Conservation (phyloP, 2,888 invertebrate species). For the Dorcus parallelipipedus region DNA sequence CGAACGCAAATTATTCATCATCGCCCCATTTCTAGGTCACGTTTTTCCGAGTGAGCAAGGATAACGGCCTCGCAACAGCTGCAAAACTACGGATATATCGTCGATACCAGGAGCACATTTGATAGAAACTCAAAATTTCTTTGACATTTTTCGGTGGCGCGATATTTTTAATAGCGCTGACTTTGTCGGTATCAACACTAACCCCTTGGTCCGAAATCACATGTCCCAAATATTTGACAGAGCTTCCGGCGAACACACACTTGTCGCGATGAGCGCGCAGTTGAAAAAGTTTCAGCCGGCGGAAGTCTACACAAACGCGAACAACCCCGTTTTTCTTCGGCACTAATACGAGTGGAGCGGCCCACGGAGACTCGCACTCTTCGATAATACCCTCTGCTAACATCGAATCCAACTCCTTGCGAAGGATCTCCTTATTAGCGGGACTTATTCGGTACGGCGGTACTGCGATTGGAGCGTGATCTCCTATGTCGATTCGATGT, state of each 20-base stretch:
- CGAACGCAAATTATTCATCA: constrained; percentile 19
- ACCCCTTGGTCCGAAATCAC: constrained; percentile 13
- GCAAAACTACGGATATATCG: constrained; percentile 22
- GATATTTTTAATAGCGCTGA: constrained; percentile 10
- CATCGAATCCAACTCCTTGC: constrained; percentile 29
- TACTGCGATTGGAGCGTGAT: too few species aligned
- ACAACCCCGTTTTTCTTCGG: constrained; percentile 35
- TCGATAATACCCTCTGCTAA: constrained; percentile 37
- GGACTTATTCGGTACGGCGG: too few species aligned
- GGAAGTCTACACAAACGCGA: constrained; percentile 39
- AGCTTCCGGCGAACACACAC: constrained; percentile 21
- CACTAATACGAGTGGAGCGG: constrained; percentile 38
- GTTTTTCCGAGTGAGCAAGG: constrained; percentile 18
- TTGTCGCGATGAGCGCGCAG: constrained; percentile 26
- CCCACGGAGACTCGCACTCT: constrained; percentile 42
- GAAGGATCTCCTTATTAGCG: too few species aligned
- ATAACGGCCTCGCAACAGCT: constrained; percentile 16
- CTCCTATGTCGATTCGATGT: too few species aligned
- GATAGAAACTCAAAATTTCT: constrained; percentile 12
- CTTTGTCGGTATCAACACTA: constrained; percentile 14
- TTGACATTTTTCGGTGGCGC: constrained; percentile 16
- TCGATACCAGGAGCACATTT: constrained; percentile 24
- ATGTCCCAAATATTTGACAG: constrained; percentile 25
- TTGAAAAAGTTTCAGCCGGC: constrained; percentile 24
- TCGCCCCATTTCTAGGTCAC: constrained; percentile 19